Evolutionary conservation across 2,113 vertebrate genomes (phyloP).

Genomic region (Datnioides undecimradiatus): DNA sequence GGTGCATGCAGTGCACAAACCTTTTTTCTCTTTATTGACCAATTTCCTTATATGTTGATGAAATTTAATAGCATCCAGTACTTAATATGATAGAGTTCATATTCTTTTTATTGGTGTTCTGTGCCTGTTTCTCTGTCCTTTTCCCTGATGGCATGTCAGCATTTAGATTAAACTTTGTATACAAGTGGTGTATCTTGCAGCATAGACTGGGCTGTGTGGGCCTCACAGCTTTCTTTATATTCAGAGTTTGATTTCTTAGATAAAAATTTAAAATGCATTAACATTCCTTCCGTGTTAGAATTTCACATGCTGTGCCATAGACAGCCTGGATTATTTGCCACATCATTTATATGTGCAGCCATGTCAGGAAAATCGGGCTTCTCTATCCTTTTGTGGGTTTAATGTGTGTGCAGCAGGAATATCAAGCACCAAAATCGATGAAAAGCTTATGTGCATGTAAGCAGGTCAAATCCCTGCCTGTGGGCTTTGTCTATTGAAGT

Average conservation of each 20-base stretch:
- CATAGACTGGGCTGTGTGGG: too few species aligned
- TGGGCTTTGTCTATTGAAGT: background rate
- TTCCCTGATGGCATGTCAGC: background rate
- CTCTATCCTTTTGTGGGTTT: background rate
- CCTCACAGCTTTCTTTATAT: too few species aligned
- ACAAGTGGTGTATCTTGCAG: background rate
- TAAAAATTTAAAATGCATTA: background rate
- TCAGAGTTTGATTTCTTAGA: background rate
- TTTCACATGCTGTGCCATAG: background rate
- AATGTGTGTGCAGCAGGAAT: slow-evolving; percentile 12
- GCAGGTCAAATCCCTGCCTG: slow-evolving; percentile 9
- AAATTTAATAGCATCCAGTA: background rate
- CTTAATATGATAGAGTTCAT: too few species aligned
- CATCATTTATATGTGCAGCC: background rate
- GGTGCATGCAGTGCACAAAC: too few species aligned
- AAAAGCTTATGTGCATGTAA: background rate
- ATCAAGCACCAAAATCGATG: slow-evolving; percentile 23
- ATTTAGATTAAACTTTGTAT: background rate
- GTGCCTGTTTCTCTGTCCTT: background rate
- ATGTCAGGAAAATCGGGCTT: background rate
- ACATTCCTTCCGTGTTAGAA: background rate
- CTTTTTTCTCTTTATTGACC: background rate
- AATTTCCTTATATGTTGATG: background rate
- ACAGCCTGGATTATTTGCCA: background rate
- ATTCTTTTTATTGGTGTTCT: background rate